A percentile compares a stretch with the other conserved stretches of the same genome.
Conservation (phyloP, 2,888 invertebrate genomes). For the Ischnus inquisitorius region DNA sequence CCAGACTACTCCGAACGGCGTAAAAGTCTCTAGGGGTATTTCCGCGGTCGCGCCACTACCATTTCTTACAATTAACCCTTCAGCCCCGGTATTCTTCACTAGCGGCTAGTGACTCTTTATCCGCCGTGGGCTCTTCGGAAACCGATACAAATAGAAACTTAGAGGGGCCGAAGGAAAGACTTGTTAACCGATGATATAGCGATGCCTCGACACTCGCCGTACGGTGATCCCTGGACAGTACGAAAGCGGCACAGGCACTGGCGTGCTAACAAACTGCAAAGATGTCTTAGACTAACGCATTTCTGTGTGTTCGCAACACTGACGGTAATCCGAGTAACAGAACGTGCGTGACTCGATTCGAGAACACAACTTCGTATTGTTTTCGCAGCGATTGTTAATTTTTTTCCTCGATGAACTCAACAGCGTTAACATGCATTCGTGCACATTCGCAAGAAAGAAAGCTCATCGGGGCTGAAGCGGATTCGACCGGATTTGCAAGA, state of each 20-base stretch:
- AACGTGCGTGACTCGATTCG: no score
- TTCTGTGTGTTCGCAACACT: no score
- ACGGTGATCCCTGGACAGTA: background rate
- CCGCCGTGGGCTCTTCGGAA: conserved; percentile 20
- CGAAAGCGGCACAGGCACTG: background rate
- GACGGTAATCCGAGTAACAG: no score
- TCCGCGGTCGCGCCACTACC: conserved; percentile 50
- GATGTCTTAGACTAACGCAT: no score
- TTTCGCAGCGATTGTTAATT: no score
- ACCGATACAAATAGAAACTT: conserved; percentile 38
- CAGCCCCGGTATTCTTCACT: conserved; percentile 36
- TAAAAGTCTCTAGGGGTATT: conserved; percentile 46
- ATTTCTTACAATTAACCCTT: conserved; percentile 65
- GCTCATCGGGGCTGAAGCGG: background rate
- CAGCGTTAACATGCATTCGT: background rate
- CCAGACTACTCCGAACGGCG: conserved; percentile 31
- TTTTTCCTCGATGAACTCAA: no score
- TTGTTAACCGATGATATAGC: conserved; percentile 28
- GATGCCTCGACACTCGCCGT: conserved; percentile 9
- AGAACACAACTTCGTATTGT: no score
- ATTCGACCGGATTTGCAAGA: background rate
- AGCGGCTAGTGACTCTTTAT: conserved; percentile 28
- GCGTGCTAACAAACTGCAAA: background rate
- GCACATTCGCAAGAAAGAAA: background rate
- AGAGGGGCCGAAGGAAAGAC: background rate